Base-by-base conservation (phyloP, 2,113 vertebrate genomes). In the Tetrao urogallus region DNA sequence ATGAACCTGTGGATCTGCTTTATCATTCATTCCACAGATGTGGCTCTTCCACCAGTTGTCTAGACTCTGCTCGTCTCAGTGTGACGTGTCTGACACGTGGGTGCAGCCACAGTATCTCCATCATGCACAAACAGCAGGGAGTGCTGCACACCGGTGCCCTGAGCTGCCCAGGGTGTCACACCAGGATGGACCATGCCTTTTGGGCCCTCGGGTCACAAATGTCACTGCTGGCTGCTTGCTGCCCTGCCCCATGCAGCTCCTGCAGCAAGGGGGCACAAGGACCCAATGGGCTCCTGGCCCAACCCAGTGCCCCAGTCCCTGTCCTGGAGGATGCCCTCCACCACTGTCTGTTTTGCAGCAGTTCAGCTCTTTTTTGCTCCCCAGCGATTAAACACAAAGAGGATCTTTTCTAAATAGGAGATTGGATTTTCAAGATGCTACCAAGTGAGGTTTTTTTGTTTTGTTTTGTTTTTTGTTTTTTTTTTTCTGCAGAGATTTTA, bases 221-320 rank as follows among this genome's bases (percentile, higher is more conserved):
- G 13, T 76, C 83, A 27, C 73, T 57, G 64, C 20, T 0, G 8
- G 38, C 54, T 54, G 27, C 34, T 52, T 36, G 48, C 91, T 61
- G 67, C 74, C 45, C 14, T 1, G 13, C 80, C 61, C 34, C 25
- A 36, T 0, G 0, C 0, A 0, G n/a, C 40, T 79, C 32, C 73
- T 10, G 22, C 5, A 8, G 48, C 7, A 14, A 71, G 30, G 52
- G 28, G 43, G 38, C 32, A 4, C 38, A 8, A 8, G 58, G 54
- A 21, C 18, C 38, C n/a, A 50, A 27, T 2, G 61, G 54, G 64
- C 45, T 54, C 12, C n/a, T 66, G 71, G 48, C 57, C 61, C 40
- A 43, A 43, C 8, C 34, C 58, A 18, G 6, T 2, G 30, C 18
- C 50, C 47, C 10, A 11, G 16, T 5, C 7, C 4, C 54, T 63